These are phyloP conservation scores for Enteromius mattozi DNA, from an alignment of 2,797 vertebrate genomes.

Conservation along the genomic window DNA sequence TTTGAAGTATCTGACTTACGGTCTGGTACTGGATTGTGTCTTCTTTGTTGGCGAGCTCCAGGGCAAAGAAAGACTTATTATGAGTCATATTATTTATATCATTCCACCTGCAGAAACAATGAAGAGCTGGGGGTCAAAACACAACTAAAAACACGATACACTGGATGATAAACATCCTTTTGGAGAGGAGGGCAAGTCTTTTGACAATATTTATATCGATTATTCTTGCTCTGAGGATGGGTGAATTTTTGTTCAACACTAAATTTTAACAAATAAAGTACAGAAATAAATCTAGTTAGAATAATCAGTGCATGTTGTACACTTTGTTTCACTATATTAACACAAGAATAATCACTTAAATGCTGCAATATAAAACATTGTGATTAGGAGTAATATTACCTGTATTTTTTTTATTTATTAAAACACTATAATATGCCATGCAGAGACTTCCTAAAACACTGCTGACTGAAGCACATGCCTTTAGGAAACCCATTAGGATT, in stretches of 20 bases:
- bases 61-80: constrained; percentile 95
- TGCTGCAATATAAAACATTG: not conserved
- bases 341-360: not conserved
- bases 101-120: constrained; percentile 87
- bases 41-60: constrained; percentile 94
- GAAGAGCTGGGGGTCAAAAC: constrained; percentile 49
- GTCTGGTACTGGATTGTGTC: constrained; percentile 98
- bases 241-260: not conserved
- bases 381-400: not conserved
- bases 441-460: not conserved
- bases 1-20: constrained; percentile 80
- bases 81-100: constrained; percentile 99
- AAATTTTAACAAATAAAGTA: not conserved
- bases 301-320: not conserved
- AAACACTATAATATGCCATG: not conserved
- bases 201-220: not conserved
- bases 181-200: not conserved
- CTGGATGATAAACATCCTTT: not conserved
- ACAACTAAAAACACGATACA: not conserved
- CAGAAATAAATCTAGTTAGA: not conserved
- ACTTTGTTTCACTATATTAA: not conserved
- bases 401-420: not conserved
- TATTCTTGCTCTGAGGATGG: not conserved
- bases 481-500: not conserved
- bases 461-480: not conserved